A percentile compares a stretch with the other conserved stretches of the same genome.
Conservation (phyloP, 1,140 invertebrate genomes). For the Odontomachus brunneus region DNA sequence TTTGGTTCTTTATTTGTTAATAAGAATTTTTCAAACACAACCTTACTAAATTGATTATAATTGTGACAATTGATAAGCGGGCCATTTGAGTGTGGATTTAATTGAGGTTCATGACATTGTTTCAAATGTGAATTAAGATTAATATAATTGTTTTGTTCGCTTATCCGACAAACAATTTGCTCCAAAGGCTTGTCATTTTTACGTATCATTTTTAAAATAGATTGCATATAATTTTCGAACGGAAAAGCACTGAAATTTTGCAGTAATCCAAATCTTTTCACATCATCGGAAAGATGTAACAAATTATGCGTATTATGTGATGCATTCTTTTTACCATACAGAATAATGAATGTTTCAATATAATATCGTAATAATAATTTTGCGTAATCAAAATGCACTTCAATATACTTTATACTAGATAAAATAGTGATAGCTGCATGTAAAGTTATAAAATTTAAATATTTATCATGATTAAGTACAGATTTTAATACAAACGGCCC, state of each 20-base stretch:
- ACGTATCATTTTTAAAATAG: slow-evolving; percentile 7
- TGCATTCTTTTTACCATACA: slow-evolving; percentile 27
- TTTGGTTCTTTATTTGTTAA: slow-evolving; percentile 20
- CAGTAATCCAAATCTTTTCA: neutral
- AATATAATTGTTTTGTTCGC: slow-evolving; percentile 27
- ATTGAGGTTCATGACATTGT: slow-evolving; percentile 2
- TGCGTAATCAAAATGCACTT: slow-evolving; percentile 18
- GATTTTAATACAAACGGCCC: slow-evolving; percentile 7
- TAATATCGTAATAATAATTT: slow-evolving; percentile 22
- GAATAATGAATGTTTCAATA: slow-evolving; percentile 14
- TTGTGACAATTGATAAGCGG: neutral
- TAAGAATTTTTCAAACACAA: neutral
- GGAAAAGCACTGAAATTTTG: slow-evolving; percentile 24
- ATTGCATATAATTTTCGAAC: slow-evolving; percentile 4
- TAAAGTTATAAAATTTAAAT: no score
- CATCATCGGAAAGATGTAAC: slow-evolving; percentile 23
- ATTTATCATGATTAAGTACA: neutral
- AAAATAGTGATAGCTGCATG: no score
- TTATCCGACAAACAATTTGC: slow-evolving; percentile 16
- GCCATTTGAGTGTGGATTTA: slow-evolving; percentile 22
- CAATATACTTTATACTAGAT: no score
- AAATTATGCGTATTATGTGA: slow-evolving; percentile 18
- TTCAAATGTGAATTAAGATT: neutral
- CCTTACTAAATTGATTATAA: slow-evolving; percentile 16
- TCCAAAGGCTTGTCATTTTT: slow-evolving; percentile 26